Base-by-base conservation (phyloP, 2,888 invertebrate species). In the Napeogenes sylphis region DNA sequence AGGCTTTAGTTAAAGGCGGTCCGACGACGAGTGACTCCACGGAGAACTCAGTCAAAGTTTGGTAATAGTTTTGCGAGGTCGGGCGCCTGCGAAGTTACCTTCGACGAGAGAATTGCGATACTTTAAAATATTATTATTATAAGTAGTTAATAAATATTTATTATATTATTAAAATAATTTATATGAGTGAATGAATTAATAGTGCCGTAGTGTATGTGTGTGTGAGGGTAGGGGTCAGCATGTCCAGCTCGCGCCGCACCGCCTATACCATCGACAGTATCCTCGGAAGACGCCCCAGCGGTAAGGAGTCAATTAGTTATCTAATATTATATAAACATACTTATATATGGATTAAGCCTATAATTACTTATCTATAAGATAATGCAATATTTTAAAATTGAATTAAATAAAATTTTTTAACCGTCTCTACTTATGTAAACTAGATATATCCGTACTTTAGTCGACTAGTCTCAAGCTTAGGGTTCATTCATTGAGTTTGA, bases 181-280 rank as follows among this genome's bases (percentile, higher is more conserved):
- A 14, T 47, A 47, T 14, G 5, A 47, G 47, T 14, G 5, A 6
- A n/a, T 47, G 47, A 14, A 3, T 2, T 47, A 46, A 46, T 10
- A 46, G 46, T 46, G 46, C 13, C 13, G 46, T 61, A 56, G 66
- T 47, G 64, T n/a, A 63, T 21, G 62, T 42, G 42, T 13, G 45
- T 54, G 58, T 42, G 32, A 45, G 42, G 54, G 38, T 4, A 5
- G 32, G 55, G 35, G 68, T 45, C 56, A 68, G 63, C 63, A 70
- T 71, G 65, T 64, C 69, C 65, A 68, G 71, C 62, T 80, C 80
- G 70, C 78, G 87, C 30, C 82, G 88, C 14, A 73, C 87, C n/a
- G 85, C 84, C 14, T 89, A 89, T 70, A 88, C 87, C 35, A 90
- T 90, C 63, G 89, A 90, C 75, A 86, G 83, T 69, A 90, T 90